A percentile compares a stretch with the other conserved stretches of the same genome.
phyloP scores from a whole-genome alignment of 2,797 vertebrate species.

The Chelonia mydas region DNA sequence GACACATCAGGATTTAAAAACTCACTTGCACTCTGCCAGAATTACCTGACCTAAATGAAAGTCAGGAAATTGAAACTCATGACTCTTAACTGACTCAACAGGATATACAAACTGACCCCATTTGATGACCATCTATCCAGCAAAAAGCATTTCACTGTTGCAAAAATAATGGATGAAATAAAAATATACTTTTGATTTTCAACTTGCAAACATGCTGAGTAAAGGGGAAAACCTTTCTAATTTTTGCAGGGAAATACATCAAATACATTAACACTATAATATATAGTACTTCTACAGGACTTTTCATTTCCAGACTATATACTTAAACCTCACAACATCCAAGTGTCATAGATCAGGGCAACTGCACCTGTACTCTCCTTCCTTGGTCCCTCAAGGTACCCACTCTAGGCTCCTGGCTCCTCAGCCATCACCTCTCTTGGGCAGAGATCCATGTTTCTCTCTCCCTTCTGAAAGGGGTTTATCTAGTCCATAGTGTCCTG shows the following conservation, averaged over 20 bases:
- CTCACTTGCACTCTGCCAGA: constrained; percentile 15
- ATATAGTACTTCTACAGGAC: not conserved
- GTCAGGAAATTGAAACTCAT: constrained; percentile 55
- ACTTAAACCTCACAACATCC: not conserved
- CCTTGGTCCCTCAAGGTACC: not conserved
- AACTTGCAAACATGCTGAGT: not conserved
- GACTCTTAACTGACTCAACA: constrained; percentile 11
- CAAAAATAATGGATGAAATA: constrained; percentile 30
- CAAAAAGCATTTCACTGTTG: not conserved
- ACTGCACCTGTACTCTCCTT: not conserved
- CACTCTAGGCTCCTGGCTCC: not conserved
- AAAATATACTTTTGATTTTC: not conserved
- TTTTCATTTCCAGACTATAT: not conserved
- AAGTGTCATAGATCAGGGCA: not conserved
- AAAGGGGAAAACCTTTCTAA: not conserved
- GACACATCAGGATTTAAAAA: constrained; percentile 34
- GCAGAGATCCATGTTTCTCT: not conserved
- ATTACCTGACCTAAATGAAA: constrained; percentile 46
- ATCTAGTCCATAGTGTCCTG: too few relatives aligned
- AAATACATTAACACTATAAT: not conserved
- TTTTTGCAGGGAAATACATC: not conserved
- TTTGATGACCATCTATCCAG: not conserved
- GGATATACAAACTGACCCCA: constrained; percentile 1
- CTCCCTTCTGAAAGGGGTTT: too few relatives aligned
- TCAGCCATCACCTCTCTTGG: not conserved